Base-by-base conservation (phyloP, 2,113 vertebrate genomes). In the Pterocles burchelli region DNA sequence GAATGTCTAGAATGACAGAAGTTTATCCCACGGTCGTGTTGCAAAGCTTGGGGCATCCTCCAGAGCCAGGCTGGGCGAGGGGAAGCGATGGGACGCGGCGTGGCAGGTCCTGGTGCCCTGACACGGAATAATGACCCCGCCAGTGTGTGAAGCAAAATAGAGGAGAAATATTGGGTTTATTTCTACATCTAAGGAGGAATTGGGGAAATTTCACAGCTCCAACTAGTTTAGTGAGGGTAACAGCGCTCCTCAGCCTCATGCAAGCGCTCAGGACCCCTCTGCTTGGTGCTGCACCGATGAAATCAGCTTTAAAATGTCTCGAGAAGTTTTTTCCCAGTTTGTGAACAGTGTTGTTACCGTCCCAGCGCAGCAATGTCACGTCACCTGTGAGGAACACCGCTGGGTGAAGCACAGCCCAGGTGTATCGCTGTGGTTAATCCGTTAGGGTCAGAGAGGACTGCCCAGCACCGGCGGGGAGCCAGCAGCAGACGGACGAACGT, bases 321-420 rank as follows among this genome's bases (percentile, higher is more conserved):
- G 0, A 8, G 61, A 48, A 77, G 49, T 55, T 34, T 36, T 38
- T 43, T 12, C 29, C 36, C 3, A 0, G 9, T 13, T 38, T 6
- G 36, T 11, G 57, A 45, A 8, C 18, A 13, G 6, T 0, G 6
- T 17, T 17, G 48, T 38, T 19, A 33, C 22, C 5, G 0, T 6
- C 7, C 4, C 46, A 28, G 1, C 1, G 31, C 8, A 17, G 57
- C 19, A 73, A 52, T 8, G 8, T 16, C 15, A 1, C 0, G 3
- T 43, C 20, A 26, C 5, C 9, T 10, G 26, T 4, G 24, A 85
- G 75, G 34, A 72, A 43, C 0, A 1, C n/a, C 26, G 5, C 21
- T 2, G 3, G 43, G 45, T 11, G 5, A 20, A 57, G 52, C 38
- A 13, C 52, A 19, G 67, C 31, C 49, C 1, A 46, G 17, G 19